Conservation (phyloP, 1,140 invertebrate genomes). For the Formica exsecta region DNA sequence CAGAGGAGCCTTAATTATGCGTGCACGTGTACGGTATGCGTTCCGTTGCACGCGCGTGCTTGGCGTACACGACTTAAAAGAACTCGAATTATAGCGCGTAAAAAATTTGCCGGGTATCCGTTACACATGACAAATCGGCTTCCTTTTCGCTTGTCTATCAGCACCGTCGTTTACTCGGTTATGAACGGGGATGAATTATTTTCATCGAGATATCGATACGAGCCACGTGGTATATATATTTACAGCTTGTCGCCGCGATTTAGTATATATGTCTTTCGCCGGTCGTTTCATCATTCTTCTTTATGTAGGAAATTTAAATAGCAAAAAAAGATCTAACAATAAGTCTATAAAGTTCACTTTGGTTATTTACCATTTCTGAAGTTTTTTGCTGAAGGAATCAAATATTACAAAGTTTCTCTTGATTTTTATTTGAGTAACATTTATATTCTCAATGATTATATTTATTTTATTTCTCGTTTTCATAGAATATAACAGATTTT, state of each 20-base stretch:
- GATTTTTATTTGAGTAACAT: not conserved
- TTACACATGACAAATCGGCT: constrained; percentile 39
- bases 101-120: constrained; percentile 63
- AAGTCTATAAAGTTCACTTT: not conserved
- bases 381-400: not conserved
- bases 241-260: not conserved
- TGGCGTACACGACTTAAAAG: constrained; percentile 60
- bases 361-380: not conserved
- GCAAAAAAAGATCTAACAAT: not conserved
- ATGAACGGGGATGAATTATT: constrained; percentile 51
- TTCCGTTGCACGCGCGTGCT: constrained; percentile 66
- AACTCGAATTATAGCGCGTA: constrained; percentile 47
- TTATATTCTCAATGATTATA: not conserved
- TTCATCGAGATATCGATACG: constrained; percentile 21
- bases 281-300: too few species aligned
- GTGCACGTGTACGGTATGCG: constrained; percentile 38
- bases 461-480: not conserved
- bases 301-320: not conserved
- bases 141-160: constrained; percentile 32
- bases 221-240: constrained; percentile 17
- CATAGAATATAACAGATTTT: not conserved
- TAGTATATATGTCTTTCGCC: not conserved
- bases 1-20: constrained; percentile 56
- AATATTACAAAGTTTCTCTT: not conserved
- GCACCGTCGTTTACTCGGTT: not conserved